phyloP scores from a whole-genome alignment of 2,888 invertebrate genomes.

The Hirtodrosophila histrioides region DNA sequence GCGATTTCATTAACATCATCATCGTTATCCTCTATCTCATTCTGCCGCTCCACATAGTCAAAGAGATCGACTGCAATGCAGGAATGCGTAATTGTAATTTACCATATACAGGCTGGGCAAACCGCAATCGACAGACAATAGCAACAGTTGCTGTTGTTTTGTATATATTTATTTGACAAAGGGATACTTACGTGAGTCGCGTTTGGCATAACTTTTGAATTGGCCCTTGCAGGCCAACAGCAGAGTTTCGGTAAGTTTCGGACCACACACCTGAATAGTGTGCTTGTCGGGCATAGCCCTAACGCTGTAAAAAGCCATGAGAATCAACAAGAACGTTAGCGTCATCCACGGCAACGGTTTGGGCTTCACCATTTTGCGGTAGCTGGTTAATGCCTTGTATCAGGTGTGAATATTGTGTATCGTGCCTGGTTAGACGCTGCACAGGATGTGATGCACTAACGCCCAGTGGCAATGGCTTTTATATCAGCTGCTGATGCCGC shows the following conservation, averaged over 20 bases:
- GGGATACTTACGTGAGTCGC: slow-evolving; percentile 43
- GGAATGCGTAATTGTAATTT: slow-evolving; percentile 10
- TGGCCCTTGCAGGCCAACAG: slow-evolving; percentile 25
- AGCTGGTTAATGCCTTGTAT: background rate
- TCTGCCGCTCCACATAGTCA: slow-evolving; percentile 54
- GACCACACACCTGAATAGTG: slow-evolving; percentile 36
- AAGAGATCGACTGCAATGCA: slow-evolving; percentile 49
- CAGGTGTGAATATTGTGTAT: slow-evolving; percentile 13
- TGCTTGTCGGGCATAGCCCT: slow-evolving; percentile 1
- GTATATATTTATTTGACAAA: background rate
- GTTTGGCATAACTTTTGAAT: slow-evolving; percentile 29
- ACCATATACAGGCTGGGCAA: background rate
- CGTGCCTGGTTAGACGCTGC: slow-evolving; percentile 37
- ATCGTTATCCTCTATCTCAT: slow-evolving; percentile 11
- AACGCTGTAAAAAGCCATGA: slow-evolving; percentile 18
- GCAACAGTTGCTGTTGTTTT: slow-evolving; percentile 1
- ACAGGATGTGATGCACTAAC: slow-evolving; percentile 53
- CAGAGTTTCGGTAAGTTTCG: slow-evolving; percentile 25
- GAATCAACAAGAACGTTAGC: slow-evolving; percentile 39
- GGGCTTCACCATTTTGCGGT: slow-evolving; percentile 21
- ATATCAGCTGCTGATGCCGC: slow-evolving; percentile 33
- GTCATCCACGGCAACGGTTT: slow-evolving; percentile 25
- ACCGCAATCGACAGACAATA: too few relatives aligned
- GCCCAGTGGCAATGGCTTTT: slow-evolving; percentile 46
- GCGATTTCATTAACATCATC: background rate